Conservation (phyloP, 2,113 vertebrate genomes). For the Vireo altiloquus region DNA sequence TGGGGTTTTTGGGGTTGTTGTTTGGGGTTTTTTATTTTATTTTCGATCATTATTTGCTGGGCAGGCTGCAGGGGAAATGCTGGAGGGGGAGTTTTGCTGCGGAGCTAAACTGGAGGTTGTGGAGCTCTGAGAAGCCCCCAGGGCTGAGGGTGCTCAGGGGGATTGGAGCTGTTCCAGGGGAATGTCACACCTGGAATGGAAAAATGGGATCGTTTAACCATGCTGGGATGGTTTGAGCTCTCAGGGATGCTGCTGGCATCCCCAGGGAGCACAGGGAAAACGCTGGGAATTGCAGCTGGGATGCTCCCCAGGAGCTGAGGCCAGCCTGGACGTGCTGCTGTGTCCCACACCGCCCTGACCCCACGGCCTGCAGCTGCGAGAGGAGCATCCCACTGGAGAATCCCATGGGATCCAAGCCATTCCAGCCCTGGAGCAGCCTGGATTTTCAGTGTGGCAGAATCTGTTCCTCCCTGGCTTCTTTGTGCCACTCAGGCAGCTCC, state of each 20-base stretch:
- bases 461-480: not conserved
- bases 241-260: not conserved
- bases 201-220: not conserved
- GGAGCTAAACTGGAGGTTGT: not conserved
- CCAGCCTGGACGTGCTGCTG: not conserved
- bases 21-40: too few relatives aligned
- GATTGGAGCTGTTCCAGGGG: not conserved
- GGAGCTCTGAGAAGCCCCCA: not conserved
- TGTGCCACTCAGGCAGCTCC: not conserved
- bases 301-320: not conserved
- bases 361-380: not conserved
- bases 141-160: not conserved
- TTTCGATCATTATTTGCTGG: not conserved
- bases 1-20: not conserved
- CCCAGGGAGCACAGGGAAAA: not conserved
- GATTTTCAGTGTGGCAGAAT: not conserved
- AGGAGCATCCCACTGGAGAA: not conserved
- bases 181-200: not conserved
- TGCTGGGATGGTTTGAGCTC: not conserved
- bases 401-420: not conserved
- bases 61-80: not conserved
- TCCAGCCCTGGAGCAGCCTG: not conserved
- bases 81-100: not conserved
- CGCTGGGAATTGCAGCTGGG: not conserved
- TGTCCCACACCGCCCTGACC: not conserved